Base-by-base conservation (phyloP, 2,888 invertebrate species). In the Phengaris alcon region DNA sequence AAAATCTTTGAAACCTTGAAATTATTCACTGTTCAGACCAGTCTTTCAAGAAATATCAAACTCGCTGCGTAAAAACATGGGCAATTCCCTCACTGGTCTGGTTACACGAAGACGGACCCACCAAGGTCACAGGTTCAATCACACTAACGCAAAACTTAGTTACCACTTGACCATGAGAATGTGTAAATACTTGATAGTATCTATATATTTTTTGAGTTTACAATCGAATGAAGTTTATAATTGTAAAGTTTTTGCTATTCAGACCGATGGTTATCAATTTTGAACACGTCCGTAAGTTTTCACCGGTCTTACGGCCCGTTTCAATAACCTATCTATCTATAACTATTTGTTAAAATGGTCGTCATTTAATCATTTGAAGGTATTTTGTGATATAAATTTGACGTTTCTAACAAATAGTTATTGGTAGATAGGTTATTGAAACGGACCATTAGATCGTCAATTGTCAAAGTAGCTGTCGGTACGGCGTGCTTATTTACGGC, bases 51-150 rank as follows among this genome's bases (percentile, higher is more conserved):
- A 12, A 35, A 12, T 64, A 64, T 64, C 10, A 12, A 35, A 22
- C 13, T 44, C 12, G 64, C 6, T 64, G 35, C 13, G 64, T 22
- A 64, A 64, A 64, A 44, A 64, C 35, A 64, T 12, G 64, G 64
- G 64, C 64, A 64, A 35, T 64, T 64, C 35, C 64, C 64, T 44
- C 64, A 12, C 44, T 12, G 22, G 59, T 35, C 22, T 64, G 64
- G 64, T 35, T 64, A 64, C 64, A 12, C 12, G 22, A 48, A 57
- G 69, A 55, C 46, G 69, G 46, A 70, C 70, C 54, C 55, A 15
- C 69, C 70, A 70, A 75, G 75, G 75, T 75, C 75, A 35, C 5
- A 57, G 70, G 75, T 75, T 75, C 75, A 70, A 70, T 75, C 75
- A 55, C 75, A 75, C 57, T 44, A 35, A 52, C 69, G 55, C 70